Base-by-base conservation (phyloP, 2,888 invertebrate genomes). In the Villa cingulata region DNA sequence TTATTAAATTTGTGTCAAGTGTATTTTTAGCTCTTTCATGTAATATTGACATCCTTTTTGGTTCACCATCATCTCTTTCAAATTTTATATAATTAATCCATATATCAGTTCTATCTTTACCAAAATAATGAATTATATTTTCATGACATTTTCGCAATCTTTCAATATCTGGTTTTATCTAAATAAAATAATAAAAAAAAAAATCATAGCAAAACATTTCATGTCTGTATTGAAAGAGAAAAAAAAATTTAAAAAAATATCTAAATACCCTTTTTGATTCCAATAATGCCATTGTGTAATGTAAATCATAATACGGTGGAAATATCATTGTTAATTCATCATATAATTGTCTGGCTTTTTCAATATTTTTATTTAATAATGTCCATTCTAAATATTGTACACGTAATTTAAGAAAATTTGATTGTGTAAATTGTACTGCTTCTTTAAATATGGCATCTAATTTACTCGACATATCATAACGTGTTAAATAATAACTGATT, bases 51-150 rank as follows among this genome's bases (percentile, higher is more conserved):
- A 76, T 72, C 49, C 68, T 70, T 54, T 74, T 73, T 0, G 74
- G 67, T 52, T 77, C 75, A 4, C 82, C 80, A 55, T 72, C 65
- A 53, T 75, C 72, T 50, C 74, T 73, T 71, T 86, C 85, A 65
- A 86, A 83, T 51, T 73, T 70, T 45, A 86, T 75, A 58, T 78
- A 83, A 56, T 83, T 76, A 54, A 83, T 71, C 87, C 88, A 89
- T 16, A 86, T 70, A 51, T 79, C 76, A 5, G 76, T 68, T 60
- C 77, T 74, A 4, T 69, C 70, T 55, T 71, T 71, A 0, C 86
- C 86, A 65, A 84, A 83, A 53, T 81, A 79, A 48, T 74, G 69
- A 16, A 75, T 72, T 32, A 79, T 74, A 53, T 76, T 72, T 59
- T 82, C 78, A 61, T 77, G 76, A 54, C 76, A 79, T 59, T 74